phyloP scores from a whole-genome alignment of 2,888 invertebrate genomes.

The Argyresthia goedartella region DNA sequence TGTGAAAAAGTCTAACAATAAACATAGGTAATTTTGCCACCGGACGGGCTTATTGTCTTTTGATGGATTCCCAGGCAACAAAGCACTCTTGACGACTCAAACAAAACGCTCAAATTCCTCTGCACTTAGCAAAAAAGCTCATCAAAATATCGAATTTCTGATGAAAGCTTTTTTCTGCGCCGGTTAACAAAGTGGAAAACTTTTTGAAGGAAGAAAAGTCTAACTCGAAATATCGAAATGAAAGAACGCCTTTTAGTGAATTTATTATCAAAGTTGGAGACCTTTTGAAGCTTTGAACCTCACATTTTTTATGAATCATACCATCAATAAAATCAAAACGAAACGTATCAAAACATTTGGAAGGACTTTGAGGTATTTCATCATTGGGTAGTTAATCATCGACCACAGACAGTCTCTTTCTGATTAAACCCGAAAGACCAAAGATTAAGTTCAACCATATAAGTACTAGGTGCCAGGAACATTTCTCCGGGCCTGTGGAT shows the following conservation, averaged over 20 bases:
- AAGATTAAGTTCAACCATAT: no score
- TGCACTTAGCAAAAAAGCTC: neutral
- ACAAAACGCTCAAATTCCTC: neutral
- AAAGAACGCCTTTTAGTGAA: no score
- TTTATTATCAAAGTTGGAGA: no score
- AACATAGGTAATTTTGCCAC: no score
- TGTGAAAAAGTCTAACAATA: no score
- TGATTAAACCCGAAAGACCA: no score
- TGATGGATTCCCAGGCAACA: conserved; percentile 9
- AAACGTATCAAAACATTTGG: neutral
- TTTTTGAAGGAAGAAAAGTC: neutral
- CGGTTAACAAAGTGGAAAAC: neutral
- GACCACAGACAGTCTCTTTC: no score
- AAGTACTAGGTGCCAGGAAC: no score
- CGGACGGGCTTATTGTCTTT: conserved; percentile 24
- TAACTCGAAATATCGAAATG: neutral
- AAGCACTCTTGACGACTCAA: conserved; percentile 10
- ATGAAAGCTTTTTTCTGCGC: neutral
- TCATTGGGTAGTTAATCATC: no score
- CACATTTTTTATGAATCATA: no score
- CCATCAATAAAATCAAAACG: neutral
- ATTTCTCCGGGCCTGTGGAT: no score
- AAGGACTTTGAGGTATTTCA: no score
- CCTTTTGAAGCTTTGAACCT: neutral
- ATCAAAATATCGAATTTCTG: conserved; percentile 3